Evolutionary conservation across 1,140 invertebrate genomes (phyloP), one percentile per base, ranked within the genome.

Genomic region (Ips nitidus): DNA sequence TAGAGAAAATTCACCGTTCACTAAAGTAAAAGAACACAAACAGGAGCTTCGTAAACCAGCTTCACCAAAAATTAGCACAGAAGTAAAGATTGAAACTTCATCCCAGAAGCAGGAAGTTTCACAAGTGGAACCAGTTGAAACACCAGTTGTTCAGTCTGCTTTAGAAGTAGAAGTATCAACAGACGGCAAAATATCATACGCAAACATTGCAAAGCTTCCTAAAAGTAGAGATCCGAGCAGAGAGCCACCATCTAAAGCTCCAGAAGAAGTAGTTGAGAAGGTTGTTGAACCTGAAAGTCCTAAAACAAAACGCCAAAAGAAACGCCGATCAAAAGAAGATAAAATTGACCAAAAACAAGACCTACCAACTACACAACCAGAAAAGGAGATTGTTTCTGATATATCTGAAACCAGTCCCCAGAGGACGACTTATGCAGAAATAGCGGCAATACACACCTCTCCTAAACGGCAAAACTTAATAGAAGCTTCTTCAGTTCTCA

Each of bases 161-260:
- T 22, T 22, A 22, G 22, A 22, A 22, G 22, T 22, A 22, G 22
- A 22, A 22, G 55, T 53, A 6, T 4, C n/a, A 0, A 36, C 50
- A 3, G 45, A 70, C 50, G 58, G 56, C 43, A 59, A 53, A 57
- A 8, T 72, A 41, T 70, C 72, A 37, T 75, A 75, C 43, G 74
- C 74, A 50, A 73, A 66, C 52, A 67, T 74, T 3, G 66, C 66
- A 2, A 68, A 66, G 52, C 52, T 50, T 50, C 68, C 70, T 8
- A 71, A 73, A 47, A 75, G 74, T 62, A 71, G 74, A 55, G 72
- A 74, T 69, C 42, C 72, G 50, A 75, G 74, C 58, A 71, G 74
- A 55, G 72, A 74, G 70, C 42, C 72, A 8, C 74, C 74, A 53
- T 70, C 72, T 8, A 66, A 70, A 7, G 39, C 39, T 58, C 7